Evolutionary conservation across 2,888 invertebrate species (phyloP).

Genomic region (Coremacera marginata): DNA sequence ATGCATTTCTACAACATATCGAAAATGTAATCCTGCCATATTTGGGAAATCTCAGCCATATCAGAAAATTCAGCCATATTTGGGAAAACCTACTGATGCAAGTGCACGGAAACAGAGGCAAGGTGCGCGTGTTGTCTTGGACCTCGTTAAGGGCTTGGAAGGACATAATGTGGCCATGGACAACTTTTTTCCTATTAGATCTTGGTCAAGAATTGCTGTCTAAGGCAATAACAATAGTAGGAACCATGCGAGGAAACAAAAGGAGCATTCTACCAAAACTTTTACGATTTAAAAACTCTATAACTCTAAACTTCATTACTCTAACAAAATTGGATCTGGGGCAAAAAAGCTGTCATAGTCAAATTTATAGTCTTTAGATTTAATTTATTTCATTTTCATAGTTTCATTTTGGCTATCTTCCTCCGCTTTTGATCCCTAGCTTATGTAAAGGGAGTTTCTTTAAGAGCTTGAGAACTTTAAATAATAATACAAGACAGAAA

Average conservation of each 20-base stretch:
- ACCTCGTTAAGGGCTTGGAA: slow-evolving; percentile 34
- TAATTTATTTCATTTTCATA: too few relatives aligned
- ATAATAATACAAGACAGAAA: too few relatives aligned
- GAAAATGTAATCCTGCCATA: background rate
- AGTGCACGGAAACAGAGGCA: slow-evolving; percentile 24
- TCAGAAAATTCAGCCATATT: slow-evolving; percentile 41
- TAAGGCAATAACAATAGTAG: slow-evolving; percentile 37
- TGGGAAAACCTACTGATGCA: slow-evolving; percentile 29
- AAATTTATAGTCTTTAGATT: too few relatives aligned
- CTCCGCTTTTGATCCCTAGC: too few relatives aligned
- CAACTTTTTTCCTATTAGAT: slow-evolving; percentile 14
- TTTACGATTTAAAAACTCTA: slow-evolving; percentile 29
- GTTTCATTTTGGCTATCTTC: too few relatives aligned
- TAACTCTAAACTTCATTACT: too few relatives aligned
- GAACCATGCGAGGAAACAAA: slow-evolving; percentile 42
- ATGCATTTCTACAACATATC: background rate
- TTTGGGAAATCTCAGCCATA: background rate
- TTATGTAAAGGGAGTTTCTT: too few relatives aligned
- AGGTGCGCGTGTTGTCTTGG: slow-evolving; percentile 33
- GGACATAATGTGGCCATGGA: slow-evolving; percentile 41
- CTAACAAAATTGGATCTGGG: too few relatives aligned
- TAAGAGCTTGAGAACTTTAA: too few relatives aligned
- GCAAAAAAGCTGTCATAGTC: too few relatives aligned
- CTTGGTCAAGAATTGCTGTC: too few relatives aligned
- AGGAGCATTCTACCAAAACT: slow-evolving; percentile 38